Evolutionary conservation across 1,140 invertebrate species (phyloP), one percentile per base, ranked within the genome.

Genomic region (Rhynchophorus ferrugineus): DNA sequence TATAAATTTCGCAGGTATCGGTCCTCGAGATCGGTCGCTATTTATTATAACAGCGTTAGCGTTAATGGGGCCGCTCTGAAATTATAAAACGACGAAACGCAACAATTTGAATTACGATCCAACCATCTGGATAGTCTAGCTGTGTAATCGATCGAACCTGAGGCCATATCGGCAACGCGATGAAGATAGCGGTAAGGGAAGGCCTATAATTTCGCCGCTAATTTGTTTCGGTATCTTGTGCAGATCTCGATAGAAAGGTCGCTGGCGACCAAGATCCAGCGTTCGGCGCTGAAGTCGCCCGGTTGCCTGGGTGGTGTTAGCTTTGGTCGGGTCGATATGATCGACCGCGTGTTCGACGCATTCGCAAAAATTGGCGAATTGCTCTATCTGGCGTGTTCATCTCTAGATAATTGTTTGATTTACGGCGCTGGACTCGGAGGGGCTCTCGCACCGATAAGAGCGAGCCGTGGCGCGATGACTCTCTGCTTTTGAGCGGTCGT

Each of bases 121-220:
- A 49, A 56, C 60, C 63, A 64, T 65, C 65, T 64, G 63, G 63
- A 56, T 56, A 39, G 52, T 42, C 49, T 57, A 61, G 60, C 57
- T 58, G 62, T 65, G 64, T 66, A 66, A 66, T 66, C 65, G 65
- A 66, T 66, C 62, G 61, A 54, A 62, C 65, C 61, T 53, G 61
- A 57, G 63, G 65, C 65, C 57, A 61, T 22, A 60, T 57, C 56
- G 61, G 50, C 59, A 58, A 57, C 55, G 56, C 61, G 64, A 61
- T 61, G 62, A 65, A 65, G 65, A 67, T 68, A 68, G 66, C 66
- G 66, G 66, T 65, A 60, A 62, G 58, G 64, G 63, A 67, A 67
- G 67, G 65, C 65, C 66, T 68, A 68, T 68, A 68, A 68, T 68
- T 68, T 68, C 56, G 58, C 60, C 55, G 62, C 66, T 68, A 68